A percentile compares a stretch with the other conserved stretches of the same genome.
Conservation (phyloP, 1,140 invertebrate genomes). For the Calliphora vicina region DNA sequence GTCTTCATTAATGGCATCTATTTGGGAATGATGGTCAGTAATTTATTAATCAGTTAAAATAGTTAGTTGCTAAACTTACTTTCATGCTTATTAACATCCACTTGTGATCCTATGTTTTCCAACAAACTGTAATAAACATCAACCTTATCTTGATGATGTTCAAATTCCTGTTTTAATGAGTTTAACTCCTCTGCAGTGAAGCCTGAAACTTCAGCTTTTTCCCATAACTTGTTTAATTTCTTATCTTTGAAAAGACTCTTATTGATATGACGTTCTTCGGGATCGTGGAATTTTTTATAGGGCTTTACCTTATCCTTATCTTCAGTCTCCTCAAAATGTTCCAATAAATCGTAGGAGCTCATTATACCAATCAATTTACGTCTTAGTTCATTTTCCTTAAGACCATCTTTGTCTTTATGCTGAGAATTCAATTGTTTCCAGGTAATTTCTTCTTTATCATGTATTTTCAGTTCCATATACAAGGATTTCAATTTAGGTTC, state of each 20-base stretch:
- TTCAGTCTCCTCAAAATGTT: constrained; percentile 79
- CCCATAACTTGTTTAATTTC: constrained; percentile 89
- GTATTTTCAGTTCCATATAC: constrained; percentile 87
- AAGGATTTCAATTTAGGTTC: constrained; percentile 85
- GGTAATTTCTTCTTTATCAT: constrained; percentile 89
- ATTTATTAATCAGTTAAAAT: no score
- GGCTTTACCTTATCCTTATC: constrained; percentile 68
- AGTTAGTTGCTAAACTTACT: constrained; percentile 65
- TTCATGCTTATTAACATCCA: constrained; percentile 67
- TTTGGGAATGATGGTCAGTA: no score
- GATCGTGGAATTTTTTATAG: constrained; percentile 68
- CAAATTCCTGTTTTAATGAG: constrained; percentile 87
- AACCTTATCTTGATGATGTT: constrained; percentile 91
- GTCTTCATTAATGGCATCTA: constrained; percentile 71
- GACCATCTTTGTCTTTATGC: constrained; percentile 84
- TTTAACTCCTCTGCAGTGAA: constrained; percentile 84
- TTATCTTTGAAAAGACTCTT: constrained; percentile 88
- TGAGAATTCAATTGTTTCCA: constrained; percentile 84
- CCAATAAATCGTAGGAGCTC: constrained; percentile 80
- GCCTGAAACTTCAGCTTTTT: constrained; percentile 84
- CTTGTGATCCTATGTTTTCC: constrained; percentile 70
- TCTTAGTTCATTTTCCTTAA: constrained; percentile 82
- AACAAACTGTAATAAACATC: constrained; percentile 87
- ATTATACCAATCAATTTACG: constrained; percentile 84
- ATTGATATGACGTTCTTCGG: constrained; percentile 71